A percentile compares a stretch with the other conserved stretches of the same genome.
Evolutionary conservation across 2,888 invertebrate genomes (phyloP).

Genomic region (Trachelus iudaicus): DNA sequence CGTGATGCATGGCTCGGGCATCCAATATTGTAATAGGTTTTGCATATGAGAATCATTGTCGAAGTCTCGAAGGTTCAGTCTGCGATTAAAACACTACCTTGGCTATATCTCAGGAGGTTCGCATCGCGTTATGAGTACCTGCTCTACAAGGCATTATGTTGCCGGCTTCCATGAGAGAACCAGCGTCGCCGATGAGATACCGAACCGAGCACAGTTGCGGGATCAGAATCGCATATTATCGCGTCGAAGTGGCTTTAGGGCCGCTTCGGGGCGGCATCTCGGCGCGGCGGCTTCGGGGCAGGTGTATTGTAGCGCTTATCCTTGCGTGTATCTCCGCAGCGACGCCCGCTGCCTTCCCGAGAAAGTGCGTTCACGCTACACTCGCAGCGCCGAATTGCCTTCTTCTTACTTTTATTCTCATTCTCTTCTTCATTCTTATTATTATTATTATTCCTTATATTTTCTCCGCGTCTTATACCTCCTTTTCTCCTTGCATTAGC

Average conservation of each 20-base stretch:
- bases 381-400: background rate
- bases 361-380: background rate
- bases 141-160: constrained; percentile 59
- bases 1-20: constrained; percentile 59
- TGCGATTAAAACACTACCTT: constrained; percentile 64
- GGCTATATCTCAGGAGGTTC: constrained; percentile 63
- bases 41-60: constrained; percentile 52
- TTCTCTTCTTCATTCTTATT: background rate
- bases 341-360: background rate
- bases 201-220: constrained; percentile 46
- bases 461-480: background rate
- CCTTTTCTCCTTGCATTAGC: background rate
- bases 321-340: constrained; percentile 30
- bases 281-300: constrained; percentile 22
- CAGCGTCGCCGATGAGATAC: constrained; percentile 22
- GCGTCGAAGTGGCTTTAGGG: constrained; percentile 33
- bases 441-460: background rate
- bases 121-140: constrained; percentile 61
- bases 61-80: constrained; percentile 41
- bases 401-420: background rate
- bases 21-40: constrained; percentile 61
- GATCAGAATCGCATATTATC: constrained; percentile 63
- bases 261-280: background rate
- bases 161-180: constrained; percentile 26
- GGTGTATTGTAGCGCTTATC: constrained; percentile 30